Evolutionary conservation across 2,888 invertebrate species (phyloP).

Genomic region (Orgyia antiqua): DNA sequence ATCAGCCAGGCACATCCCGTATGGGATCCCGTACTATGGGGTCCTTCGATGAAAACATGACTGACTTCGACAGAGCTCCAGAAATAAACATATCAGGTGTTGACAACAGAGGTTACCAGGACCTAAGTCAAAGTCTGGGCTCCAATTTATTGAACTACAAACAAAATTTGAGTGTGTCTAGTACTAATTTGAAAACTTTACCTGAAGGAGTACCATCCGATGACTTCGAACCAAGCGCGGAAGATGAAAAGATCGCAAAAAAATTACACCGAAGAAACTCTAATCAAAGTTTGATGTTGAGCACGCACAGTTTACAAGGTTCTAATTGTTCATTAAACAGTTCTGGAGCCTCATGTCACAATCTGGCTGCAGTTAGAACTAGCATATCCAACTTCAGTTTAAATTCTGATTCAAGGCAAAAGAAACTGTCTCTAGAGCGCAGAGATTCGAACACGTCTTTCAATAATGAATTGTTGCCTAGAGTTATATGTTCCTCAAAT

Average conservation of each 20-base stretch:
- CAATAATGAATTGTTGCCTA: constrained; percentile 68
- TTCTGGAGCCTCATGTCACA: constrained; percentile 64
- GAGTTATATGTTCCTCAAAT: constrained; percentile 72
- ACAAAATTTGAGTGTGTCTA: constrained; percentile 81
- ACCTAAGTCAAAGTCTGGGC: constrained; percentile 55
- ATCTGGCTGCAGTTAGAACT: constrained; percentile 59
- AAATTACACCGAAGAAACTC: constrained; percentile 79
- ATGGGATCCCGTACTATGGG: constrained; percentile 65
- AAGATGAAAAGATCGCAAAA: constrained; percentile 63
- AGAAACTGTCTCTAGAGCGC: constrained; percentile 86
- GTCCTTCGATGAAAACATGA: constrained; percentile 69
- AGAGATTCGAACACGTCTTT: constrained; percentile 92
- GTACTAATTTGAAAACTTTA: constrained; percentile 83
- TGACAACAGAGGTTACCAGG: constrained; percentile 43
- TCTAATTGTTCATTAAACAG: constrained; percentile 73
- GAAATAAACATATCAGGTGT: constrained; percentile 56
- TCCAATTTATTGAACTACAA: constrained; percentile 80
- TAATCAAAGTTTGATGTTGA: constrained; percentile 79
- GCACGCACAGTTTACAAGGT: constrained; percentile 73
- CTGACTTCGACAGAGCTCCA: constrained; percentile 55
- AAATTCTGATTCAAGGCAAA: constrained; percentile 60
- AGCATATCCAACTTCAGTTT: constrained; percentile 70
- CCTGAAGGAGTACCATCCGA: constrained; percentile 85
- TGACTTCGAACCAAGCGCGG: constrained; percentile 74
- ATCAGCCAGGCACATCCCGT: constrained; percentile 63